Percentiles rank a stretch among this genome's conserved stretches.
These are phyloP conservation scores for Stomorhina lunata DNA, from an alignment of 2,888 invertebrate species.

Conservation along the genomic window DNA sequence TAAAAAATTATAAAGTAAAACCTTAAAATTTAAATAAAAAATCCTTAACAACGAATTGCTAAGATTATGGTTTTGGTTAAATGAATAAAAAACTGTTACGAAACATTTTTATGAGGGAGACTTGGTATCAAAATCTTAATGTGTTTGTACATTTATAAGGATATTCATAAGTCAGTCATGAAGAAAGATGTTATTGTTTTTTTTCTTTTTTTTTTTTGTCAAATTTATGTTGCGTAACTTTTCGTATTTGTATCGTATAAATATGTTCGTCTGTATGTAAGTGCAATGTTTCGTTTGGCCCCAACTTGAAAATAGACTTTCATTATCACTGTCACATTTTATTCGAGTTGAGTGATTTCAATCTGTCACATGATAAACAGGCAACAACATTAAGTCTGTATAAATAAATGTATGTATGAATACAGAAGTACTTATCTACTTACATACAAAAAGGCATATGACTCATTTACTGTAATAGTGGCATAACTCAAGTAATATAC, in stretches of 20 bases:
- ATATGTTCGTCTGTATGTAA: constrained; percentile 4
- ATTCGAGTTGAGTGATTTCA: constrained; percentile 79
- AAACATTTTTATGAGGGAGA: not conserved
- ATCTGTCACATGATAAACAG: constrained; percentile 74
- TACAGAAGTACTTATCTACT: no score
- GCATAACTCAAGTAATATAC: no score
- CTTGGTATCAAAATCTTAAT: not conserved
- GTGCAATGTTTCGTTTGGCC: not conserved
- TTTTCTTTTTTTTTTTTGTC: no score
- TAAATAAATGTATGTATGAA: not conserved
- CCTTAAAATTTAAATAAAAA: not conserved
- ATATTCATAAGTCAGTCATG: not conserved
- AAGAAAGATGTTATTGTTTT: not conserved
- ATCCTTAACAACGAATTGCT: constrained; percentile 31
- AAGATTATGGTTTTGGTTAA: constrained; percentile 24
- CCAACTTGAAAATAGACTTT: constrained; percentile 52
- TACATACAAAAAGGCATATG: no score
- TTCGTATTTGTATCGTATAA: not conserved
- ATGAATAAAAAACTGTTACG: not conserved
- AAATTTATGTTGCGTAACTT: constrained; percentile 11
- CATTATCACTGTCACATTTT: constrained; percentile 75
- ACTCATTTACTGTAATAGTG: not conserved
- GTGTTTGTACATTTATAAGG: no score
- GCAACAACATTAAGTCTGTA: constrained; percentile 10
- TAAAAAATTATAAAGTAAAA: constrained; percentile 9